Base-by-base conservation (phyloP, 2,797 vertebrate genomes). In the Schizopygopsis malacanthus region DNA sequence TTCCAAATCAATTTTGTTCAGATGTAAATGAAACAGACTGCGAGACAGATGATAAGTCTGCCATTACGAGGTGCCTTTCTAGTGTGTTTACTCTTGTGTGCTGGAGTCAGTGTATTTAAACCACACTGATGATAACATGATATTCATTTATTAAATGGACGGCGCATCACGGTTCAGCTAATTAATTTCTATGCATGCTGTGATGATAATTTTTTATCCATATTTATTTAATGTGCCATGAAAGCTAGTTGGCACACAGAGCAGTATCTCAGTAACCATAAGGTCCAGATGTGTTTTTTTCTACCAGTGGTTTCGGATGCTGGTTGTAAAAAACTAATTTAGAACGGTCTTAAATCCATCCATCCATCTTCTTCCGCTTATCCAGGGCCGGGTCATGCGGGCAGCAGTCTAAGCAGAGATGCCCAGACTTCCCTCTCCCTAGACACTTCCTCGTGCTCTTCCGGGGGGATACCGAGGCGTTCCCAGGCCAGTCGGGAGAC, bases 1-100 rank as follows among this genome's bases (percentile, higher is more conserved):
- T 93, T 93, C 87, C 79, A 92, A 94, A 94, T 94, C 92, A 93
- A 93, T 94, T 93, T 94, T 91, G 87, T 85, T 89, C 92, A 93
- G 93, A 94, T 92, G 92, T 93, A 92, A 92, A 94, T 92, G 92
- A 93, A 93, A 91, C 92, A 84, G 91, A 92, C 89, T 93, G 91
- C 81, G 87, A 92, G 89, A 93, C 91, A 90, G 91, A 93, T 92
- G 93, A 94, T 94, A 93, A 93, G 92, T 93, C 91, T 91, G 89
- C 93, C 93, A 95, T 94, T 94, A 94, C n/a, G 86, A 87, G 88
- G 91, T 86, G 83, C 89, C 88, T 93, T 92, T 92, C 91, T 70
- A 90, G 87, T 91, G 87, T 89, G 91, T 92, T 91, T 92, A 92
- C 54, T 76, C 22, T 56, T 43, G 28, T 84, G 45, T 39, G 65